Percentiles rank a stretch among this genome's conserved stretches.
These are phyloP conservation scores for Pararge aegeria DNA, from an alignment of 1,140 invertebrate species.

Conservation along the genomic window DNA sequence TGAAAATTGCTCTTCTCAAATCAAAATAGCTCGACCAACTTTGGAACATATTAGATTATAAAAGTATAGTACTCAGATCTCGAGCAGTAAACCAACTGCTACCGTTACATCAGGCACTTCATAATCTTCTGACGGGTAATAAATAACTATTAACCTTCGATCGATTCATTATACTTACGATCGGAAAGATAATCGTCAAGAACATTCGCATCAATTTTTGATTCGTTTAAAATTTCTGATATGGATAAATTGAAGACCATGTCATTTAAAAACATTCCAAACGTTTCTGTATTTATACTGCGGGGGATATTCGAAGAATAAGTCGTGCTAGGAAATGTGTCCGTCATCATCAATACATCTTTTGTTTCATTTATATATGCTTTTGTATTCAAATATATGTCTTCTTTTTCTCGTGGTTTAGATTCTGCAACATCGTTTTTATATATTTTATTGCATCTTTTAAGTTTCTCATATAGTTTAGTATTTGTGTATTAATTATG, in stretches of 20 bases:
- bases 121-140: too few species aligned
- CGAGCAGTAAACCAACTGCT: too few species aligned
- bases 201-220: conserved; percentile 25
- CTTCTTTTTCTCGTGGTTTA: not conserved
- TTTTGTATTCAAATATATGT: not conserved
- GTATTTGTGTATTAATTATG: not conserved
- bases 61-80: too few species aligned
- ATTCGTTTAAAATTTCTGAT: conserved; percentile 17
- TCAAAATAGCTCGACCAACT: too few species aligned
- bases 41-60: too few species aligned
- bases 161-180: conserved; percentile 52
- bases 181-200: conserved; percentile 51
- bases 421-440: not conserved
- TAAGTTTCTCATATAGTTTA: too few species aligned
- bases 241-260: conserved; percentile 11
- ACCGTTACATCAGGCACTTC: not conserved
- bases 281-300: conserved; percentile 5
- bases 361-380: too few species aligned
- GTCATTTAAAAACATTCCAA: conserved; percentile 15
- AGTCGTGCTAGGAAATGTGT: not conserved
- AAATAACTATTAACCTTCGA: too few species aligned
- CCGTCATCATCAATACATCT: too few species aligned
- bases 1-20: too few species aligned
- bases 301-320: not conserved
- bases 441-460: too few species aligned